A percentile compares a stretch with the other conserved stretches of the same genome.
phyloP scores from a whole-genome alignment of 2,888 invertebrate species.

The Hirudinaria manillensis region DNA sequence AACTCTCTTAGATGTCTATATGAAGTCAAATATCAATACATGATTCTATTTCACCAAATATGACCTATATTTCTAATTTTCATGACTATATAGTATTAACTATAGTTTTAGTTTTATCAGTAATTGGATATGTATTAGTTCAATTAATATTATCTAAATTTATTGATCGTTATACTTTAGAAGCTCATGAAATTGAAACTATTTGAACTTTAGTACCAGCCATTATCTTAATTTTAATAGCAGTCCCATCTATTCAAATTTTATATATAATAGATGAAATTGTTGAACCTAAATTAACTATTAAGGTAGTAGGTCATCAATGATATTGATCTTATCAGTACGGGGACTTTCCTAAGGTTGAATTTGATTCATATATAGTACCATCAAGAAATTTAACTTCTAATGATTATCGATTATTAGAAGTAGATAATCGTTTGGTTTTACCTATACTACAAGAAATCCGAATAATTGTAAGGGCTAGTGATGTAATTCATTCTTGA shows the following conservation, averaged over 20 bases:
- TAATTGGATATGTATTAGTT: constrained; percentile 42
- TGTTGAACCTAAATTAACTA: constrained; percentile 42
- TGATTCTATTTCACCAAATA: constrained; percentile 44
- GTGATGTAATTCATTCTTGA: constrained; percentile 56
- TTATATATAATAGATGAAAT: constrained; percentile 46
- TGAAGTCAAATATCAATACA: constrained; percentile 44
- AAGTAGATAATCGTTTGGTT: constrained; percentile 50
- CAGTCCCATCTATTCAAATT: constrained; percentile 41
- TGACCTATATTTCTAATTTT: constrained; percentile 45
- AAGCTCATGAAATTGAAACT: constrained; percentile 42
- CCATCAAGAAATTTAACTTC: constrained; percentile 42
- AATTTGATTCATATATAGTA: constrained; percentile 52
- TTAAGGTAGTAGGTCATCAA: constrained; percentile 51
- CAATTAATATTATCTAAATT: constrained; percentile 35
- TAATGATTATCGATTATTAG: constrained; percentile 48
- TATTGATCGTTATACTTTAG: constrained; percentile 37
- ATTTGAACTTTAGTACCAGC: constrained; percentile 44
- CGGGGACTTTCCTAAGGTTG: constrained; percentile 45
- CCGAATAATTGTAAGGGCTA: constrained; percentile 49
- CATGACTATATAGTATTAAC: constrained; percentile 47
- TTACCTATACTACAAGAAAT: constrained; percentile 46
- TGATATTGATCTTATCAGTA: constrained; percentile 53
- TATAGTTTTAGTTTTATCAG: constrained; percentile 42
- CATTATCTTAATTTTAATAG: constrained; percentile 40
- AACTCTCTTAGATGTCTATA: constrained; percentile 40